Percentiles rank a stretch among this genome's conserved stretches.
These are phyloP conservation scores for Oostethus manadensis DNA, from an alignment of 2,113 vertebrate genomes.

Conservation along the genomic window DNA sequence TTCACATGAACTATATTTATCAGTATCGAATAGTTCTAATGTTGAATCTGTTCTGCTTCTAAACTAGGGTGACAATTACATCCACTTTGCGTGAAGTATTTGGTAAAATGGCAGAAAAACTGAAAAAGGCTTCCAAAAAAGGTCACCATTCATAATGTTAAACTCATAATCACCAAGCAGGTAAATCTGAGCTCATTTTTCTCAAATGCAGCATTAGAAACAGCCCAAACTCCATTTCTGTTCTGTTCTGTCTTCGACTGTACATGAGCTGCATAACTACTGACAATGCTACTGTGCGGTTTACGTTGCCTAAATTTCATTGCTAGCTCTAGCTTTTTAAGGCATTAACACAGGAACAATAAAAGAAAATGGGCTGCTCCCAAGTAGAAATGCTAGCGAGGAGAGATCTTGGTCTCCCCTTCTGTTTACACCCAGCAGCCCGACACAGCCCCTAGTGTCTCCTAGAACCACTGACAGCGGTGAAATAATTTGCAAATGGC, in stretches of 20 bases:
- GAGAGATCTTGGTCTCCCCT: constrained; percentile 29
- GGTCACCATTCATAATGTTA: no score
- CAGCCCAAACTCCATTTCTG: constrained; percentile 7
- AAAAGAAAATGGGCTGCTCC: constrained; percentile 13
- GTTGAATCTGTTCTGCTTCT: no score
- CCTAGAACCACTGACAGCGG: constrained; percentile 42
- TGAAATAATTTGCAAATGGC: no score
- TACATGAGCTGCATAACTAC: constrained; percentile 12
- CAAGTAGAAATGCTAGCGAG: constrained; percentile 35
- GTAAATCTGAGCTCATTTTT: no score
- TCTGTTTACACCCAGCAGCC: constrained; percentile 31
- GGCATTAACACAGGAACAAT: not conserved
- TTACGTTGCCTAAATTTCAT: not conserved
- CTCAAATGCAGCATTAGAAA: no score
- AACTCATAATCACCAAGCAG: no score
- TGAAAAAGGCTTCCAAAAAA: no score
- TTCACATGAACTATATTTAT: no score
- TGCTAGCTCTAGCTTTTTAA: not conserved
- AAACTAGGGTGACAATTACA: no score
- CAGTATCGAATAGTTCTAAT: no score
- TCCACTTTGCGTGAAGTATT: no score
- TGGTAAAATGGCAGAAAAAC: no score
- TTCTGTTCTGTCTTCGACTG: constrained; percentile 2
- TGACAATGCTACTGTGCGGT: constrained; percentile 15
- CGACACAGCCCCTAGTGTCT: constrained; percentile 47